phyloP scores from a whole-genome alignment of 1,140 invertebrate species.

The Drosophila suzukii region DNA sequence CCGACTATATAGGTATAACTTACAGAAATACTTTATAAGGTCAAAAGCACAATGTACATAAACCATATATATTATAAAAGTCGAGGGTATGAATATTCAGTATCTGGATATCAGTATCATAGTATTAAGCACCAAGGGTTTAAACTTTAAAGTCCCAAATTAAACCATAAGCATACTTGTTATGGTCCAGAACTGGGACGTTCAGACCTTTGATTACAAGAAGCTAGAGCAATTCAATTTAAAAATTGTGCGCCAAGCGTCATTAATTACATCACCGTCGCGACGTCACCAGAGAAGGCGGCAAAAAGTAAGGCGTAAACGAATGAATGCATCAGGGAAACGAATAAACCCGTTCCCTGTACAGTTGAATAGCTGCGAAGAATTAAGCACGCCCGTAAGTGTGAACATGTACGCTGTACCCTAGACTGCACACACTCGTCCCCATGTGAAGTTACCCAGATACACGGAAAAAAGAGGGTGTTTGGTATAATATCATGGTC shows the following conservation, averaged over 20 bases:
- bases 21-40: not conserved
- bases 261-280: slow-evolving; percentile 62
- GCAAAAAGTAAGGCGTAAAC: slow-evolving; percentile 49
- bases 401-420: slow-evolving; percentile 13
- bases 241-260: slow-evolving; percentile 64
- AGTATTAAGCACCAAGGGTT: too few species aligned
- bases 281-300: slow-evolving; percentile 15
- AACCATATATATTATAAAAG: not conserved
- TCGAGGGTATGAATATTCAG: not conserved
- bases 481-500: too few species aligned
- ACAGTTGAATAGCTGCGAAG: slow-evolving; percentile 72
- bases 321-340: slow-evolving; percentile 70
- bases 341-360: slow-evolving; percentile 72
- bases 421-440: not conserved
- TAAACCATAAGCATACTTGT: too few species aligned
- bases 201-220: too few species aligned
- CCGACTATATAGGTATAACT: not conserved
- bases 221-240: slow-evolving; percentile 67
- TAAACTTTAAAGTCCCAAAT: too few species aligned
- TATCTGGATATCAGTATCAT: not conserved
- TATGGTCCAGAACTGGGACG: too few species aligned
- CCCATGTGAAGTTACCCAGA: slow-evolving; percentile 5
- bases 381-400: slow-evolving; percentile 53
- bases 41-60: not conserved
- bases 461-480: not conserved